Evolutionary conservation across 2,888 invertebrate species (phyloP).

Genomic region (Cremastinae sp.): DNA sequence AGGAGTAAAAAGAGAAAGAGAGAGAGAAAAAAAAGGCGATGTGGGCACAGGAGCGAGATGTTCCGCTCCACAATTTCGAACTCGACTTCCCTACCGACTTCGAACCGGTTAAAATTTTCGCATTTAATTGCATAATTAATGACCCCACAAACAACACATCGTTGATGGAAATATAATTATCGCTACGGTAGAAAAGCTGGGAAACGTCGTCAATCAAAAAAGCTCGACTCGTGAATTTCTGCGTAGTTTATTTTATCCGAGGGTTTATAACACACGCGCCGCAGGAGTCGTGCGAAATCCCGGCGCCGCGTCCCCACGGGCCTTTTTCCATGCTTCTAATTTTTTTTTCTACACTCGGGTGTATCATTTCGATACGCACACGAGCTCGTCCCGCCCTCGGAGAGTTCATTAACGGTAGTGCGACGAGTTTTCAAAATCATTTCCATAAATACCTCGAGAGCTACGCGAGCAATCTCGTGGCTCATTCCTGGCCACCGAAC

Average conservation of each 20-base stretch:
- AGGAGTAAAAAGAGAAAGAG: not conserved
- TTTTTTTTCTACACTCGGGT: not conserved
- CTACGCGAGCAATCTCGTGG: conserved; percentile 60
- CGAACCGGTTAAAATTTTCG: conserved; percentile 3
- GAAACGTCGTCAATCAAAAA: conserved; percentile 29
- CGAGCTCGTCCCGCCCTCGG: conserved; percentile 17
- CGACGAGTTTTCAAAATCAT: conserved; percentile 64
- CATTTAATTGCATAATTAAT: conserved; percentile 50
- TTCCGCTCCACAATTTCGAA: conserved; percentile 53
- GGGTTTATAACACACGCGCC: not conserved
- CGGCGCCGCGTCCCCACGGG: conserved; percentile 11
- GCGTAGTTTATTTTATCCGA: conserved; percentile 3
- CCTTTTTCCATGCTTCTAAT: not conserved
- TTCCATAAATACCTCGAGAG: conserved; percentile 69
- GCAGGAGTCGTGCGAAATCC: conserved; percentile 10
- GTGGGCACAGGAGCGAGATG: conserved; percentile 8
- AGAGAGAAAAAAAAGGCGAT: not conserved
- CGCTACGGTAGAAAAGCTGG: not conserved
- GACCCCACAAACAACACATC: conserved; percentile 6
- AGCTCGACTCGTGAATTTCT: not conserved
- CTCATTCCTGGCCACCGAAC: conserved; percentile 35
- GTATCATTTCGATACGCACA: conserved; percentile 17
- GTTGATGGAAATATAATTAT: conserved; percentile 22
- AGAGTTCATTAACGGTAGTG: conserved; percentile 52
- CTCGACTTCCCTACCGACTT: conserved; percentile 9